Percentiles rank a stretch among this genome's conserved stretches.
Evolutionary conservation across 2,888 invertebrate species (phyloP).

Genomic region (Hoplodrina blanda): DNA sequence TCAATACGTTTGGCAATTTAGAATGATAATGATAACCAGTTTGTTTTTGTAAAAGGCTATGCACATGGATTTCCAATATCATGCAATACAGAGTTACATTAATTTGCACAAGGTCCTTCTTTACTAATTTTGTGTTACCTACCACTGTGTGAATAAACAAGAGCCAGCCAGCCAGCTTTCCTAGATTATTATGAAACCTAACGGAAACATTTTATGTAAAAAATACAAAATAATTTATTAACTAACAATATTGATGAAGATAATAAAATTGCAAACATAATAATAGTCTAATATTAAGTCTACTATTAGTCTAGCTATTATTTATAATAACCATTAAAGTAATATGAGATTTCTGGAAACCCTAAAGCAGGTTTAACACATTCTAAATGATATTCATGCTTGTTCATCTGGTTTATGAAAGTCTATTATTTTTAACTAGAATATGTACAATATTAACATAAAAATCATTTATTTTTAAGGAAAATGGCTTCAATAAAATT

Average conservation of each 20-base stretch:
- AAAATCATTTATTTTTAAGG: neutral
- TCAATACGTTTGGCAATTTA: conserved; percentile 3
- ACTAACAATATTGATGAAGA: neutral
- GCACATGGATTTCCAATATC: conserved; percentile 7
- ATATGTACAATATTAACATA: neutral
- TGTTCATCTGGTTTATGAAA: neutral
- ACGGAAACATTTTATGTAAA: neutral
- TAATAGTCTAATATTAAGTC: too few relatives aligned
- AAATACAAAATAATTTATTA: neutral
- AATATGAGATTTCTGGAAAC: neutral
- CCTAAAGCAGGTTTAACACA: too few relatives aligned
- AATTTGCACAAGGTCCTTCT: neutral
- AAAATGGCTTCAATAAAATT: conserved; percentile 32
- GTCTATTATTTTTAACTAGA: too few relatives aligned
- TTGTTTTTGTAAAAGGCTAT: neutral
- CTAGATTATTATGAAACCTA: neutral
- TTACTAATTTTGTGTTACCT: neutral
- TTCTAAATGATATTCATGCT: conserved; percentile 3
- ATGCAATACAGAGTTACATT: conserved; percentile 2
- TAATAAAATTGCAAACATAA: too few relatives aligned
- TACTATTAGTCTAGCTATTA: too few relatives aligned
- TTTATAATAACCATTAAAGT: too few relatives aligned
- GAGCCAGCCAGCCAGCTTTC: neutral
- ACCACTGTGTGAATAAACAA: neutral
- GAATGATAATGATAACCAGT: neutral